Evolutionary conservation across 2,888 invertebrate genomes (phyloP).

Genomic region (Heliconius aoede): DNA sequence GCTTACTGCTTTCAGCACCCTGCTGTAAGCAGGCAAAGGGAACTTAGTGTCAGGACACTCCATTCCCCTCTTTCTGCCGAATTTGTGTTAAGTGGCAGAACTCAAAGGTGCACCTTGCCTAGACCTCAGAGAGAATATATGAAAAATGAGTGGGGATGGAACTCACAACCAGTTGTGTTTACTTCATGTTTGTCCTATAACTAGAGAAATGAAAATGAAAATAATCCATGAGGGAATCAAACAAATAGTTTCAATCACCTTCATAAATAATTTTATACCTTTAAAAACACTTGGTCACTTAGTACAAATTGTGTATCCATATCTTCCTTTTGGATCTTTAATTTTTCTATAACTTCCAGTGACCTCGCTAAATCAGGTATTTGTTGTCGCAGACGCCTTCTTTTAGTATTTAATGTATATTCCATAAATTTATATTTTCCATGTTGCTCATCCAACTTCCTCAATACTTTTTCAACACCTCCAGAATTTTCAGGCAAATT

Average conservation of each 20-base stretch:
- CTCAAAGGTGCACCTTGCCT: no score
- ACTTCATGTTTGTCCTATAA: neutral
- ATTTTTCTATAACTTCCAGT: slow-evolving; percentile 94
- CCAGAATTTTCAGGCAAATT: slow-evolving; percentile 90
- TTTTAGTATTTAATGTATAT: slow-evolving; percentile 93
- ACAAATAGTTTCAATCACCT: neutral
- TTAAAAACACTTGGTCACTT: slow-evolving; percentile 94
- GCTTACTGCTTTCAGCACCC: no score
- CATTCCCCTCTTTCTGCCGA: no score
- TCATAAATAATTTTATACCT: slow-evolving; percentile 61
- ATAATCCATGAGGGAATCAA: neutral
- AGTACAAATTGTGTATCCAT: slow-evolving; percentile 95
- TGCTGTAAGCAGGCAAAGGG: no score
- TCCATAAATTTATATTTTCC: slow-evolving; percentile 99
- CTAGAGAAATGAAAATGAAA: neutral
- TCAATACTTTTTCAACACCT: slow-evolving; percentile 93
- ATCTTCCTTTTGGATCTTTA: slow-evolving; percentile 91
- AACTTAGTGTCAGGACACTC: no score
- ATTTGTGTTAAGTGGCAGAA: no score
- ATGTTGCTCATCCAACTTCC: slow-evolving; percentile 95
- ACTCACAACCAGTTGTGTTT: no score
- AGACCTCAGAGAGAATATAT: no score
- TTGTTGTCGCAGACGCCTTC: slow-evolving; percentile 93
- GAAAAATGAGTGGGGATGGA: no score
- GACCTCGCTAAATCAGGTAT: slow-evolving; percentile 97